phyloP scores from a whole-genome alignment of 2,888 invertebrate species.

The Ophion ellenae region DNA sequence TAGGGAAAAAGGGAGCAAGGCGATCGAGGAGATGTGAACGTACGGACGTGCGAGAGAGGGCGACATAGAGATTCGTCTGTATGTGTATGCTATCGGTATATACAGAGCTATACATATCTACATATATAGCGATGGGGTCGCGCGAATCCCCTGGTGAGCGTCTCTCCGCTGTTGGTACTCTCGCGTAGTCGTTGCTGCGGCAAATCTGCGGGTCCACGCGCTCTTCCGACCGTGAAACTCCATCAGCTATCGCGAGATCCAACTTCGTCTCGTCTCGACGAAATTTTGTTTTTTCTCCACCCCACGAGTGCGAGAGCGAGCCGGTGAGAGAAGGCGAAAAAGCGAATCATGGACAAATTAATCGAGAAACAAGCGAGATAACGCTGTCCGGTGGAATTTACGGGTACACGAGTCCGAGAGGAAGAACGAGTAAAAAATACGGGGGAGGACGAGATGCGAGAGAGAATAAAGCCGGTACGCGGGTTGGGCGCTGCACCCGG shows the following conservation, averaged over 20 bases:
- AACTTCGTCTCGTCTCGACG: too few species aligned
- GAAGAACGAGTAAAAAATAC: background rate
- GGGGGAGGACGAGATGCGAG: background rate
- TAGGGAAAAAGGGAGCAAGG: slow-evolving; percentile 30
- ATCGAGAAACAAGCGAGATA: background rate
- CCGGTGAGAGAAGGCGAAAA: slow-evolving; percentile 18
- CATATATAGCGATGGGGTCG: slow-evolving; percentile 43
- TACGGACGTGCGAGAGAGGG: slow-evolving; percentile 67
- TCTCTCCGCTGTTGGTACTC: slow-evolving; percentile 66
- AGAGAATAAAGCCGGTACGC: slow-evolving; percentile 54
- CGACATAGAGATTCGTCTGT: slow-evolving; percentile 47
- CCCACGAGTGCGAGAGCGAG: background rate
- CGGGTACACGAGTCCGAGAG: background rate
- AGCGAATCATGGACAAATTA: slow-evolving; percentile 3
- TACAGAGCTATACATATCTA: slow-evolving; percentile 10
- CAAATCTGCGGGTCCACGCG: slow-evolving; percentile 78
- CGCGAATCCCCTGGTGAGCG: slow-evolving; percentile 68
- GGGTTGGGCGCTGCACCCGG: slow-evolving; percentile 72
- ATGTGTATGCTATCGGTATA: slow-evolving; percentile 14
- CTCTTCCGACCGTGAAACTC: slow-evolving; percentile 66
- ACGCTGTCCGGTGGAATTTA: background rate
- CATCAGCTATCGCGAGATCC: slow-evolving; percentile 42
- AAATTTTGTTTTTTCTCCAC: background rate
- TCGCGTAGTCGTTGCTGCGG: slow-evolving; percentile 77
- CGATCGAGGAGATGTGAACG: slow-evolving; percentile 39